Base-by-base conservation (phyloP, 2,113 vertebrate species). In the Rhinoderma darwinii region DNA sequence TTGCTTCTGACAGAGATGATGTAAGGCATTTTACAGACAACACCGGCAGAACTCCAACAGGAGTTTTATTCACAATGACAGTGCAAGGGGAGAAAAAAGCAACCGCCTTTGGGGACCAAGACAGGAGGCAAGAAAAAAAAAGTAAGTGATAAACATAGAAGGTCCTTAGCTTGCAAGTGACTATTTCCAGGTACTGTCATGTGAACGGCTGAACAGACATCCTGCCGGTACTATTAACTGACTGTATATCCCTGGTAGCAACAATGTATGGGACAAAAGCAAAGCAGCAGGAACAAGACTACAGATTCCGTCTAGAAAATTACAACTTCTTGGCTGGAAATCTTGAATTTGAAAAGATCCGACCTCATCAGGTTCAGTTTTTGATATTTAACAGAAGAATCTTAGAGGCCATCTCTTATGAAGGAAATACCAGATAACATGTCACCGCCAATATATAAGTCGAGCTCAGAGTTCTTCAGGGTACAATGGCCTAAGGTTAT, bases 21-120 rank as follows among this genome's bases (percentile, higher is more conserved):
- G 78, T 70, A 25, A 87, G 78, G 51, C 79, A 50, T 74, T 74
- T 74, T 43, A 81, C 32, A 51, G 77, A 68, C n/a, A 43, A 20
- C 66, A 68, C 44, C 63, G 32, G 17, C 18, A 43, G 61, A 44
- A 73, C 47, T 73, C 81, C 17, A 47, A 74, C 30, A 66, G 66
- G 63, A 72, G 66, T 35, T 56, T 86, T 86, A 86, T 79, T 86
- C 61, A 47, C 79, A 74, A 27, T 82, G 85, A 87, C 85, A 87
- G 85, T 27, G 27, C n/a, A 41, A 68, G 76, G 27, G 39, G 66
- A 80, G 68, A 86, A 81, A 81, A 80, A 86, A 86, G 85, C 63
- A 43, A 32, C 15, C 37, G 20, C 37, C 85, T 43, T 63, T 61
- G 17, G 78, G 54, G 68, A 74, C 17, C 27, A 39, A 32, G 39